Percentiles rank a stretch among this genome's conserved stretches.
Conservation (phyloP, 2,888 invertebrate genomes). For the Synergus umbraculus region DNA sequence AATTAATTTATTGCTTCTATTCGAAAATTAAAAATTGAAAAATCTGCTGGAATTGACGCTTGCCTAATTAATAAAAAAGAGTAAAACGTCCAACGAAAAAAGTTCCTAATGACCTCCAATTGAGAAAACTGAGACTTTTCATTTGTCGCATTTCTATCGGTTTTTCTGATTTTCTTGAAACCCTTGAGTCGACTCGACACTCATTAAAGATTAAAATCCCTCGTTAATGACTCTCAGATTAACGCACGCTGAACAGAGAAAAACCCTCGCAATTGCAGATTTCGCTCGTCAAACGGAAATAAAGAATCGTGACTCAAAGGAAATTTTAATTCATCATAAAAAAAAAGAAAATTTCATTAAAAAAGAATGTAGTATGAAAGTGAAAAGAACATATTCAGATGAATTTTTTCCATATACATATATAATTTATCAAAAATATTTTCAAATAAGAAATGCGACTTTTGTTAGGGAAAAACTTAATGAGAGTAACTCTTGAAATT, state of each 20-base stretch:
- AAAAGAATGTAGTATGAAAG: neutral
- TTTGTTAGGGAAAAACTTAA: no score
- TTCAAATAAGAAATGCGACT: no score
- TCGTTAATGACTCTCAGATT: slow-evolving; percentile 52
- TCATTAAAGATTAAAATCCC: slow-evolving; percentile 56
- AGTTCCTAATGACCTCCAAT: slow-evolving; percentile 15
- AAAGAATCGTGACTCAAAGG: slow-evolving; percentile 11
- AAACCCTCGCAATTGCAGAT: slow-evolving; percentile 20
- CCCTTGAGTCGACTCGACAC: slow-evolving; percentile 21
- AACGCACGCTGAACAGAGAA: slow-evolving; percentile 3
- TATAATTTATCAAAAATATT: no score
- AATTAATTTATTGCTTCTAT: neutral
- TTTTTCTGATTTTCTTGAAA: slow-evolving; percentile 21
- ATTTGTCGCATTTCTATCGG: neutral
- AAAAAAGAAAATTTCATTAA: neutral
- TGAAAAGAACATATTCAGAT: neutral
- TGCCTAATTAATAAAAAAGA: neutral
- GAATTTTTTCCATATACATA: no score
- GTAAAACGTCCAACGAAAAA: neutral
- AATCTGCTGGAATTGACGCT: neutral
- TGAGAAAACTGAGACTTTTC: slow-evolving; percentile 11
- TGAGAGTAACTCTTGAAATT: no score
- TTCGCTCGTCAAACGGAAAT: slow-evolving; percentile 10
- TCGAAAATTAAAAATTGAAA: neutral
- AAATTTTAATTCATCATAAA: neutral